Percentiles rank a stretch among this genome's conserved stretches.
Conservation (phyloP, 2,888 invertebrate species). For the Lysandra coridon region DNA sequence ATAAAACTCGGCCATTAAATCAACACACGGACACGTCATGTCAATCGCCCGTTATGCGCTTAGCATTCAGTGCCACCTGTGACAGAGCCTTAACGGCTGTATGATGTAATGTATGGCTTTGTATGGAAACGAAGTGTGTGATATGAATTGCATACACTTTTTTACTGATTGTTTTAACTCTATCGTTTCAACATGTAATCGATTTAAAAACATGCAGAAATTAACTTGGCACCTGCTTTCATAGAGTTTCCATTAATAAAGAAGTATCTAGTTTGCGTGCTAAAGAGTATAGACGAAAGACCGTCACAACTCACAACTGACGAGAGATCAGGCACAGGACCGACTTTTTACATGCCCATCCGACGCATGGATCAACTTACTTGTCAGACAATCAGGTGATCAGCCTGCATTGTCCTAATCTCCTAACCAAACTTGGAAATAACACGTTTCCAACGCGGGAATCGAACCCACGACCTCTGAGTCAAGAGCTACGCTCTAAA, state of each 20-base stretch:
- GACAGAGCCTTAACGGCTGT: conserved; percentile 3
- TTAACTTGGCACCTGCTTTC: not conserved
- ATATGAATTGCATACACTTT: not conserved
- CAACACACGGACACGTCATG: conserved; percentile 2
- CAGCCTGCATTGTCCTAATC: too few species aligned
- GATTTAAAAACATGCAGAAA: not conserved
- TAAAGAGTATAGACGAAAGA: too few species aligned
- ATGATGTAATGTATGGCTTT: conserved; percentile 9
- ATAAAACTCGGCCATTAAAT: conserved; percentile 9
- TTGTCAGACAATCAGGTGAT: too few species aligned
- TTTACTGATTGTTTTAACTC: not conserved
- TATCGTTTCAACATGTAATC: not conserved
- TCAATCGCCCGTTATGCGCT: conserved; percentile 1
- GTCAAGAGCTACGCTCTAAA: too few species aligned
- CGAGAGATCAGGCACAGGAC: too few species aligned
- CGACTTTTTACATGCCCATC: too few species aligned
- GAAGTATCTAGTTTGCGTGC: too few species aligned
- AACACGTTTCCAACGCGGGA: too few species aligned
- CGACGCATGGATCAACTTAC: too few species aligned
- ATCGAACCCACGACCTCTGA: too few species aligned
- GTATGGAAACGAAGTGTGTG: not conserved
- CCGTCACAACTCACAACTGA: too few species aligned
- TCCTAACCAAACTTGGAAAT: too few species aligned
- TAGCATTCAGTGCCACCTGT: conserved; percentile 10
- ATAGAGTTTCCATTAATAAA: not conserved